These are phyloP conservation scores for Notothenia rossii DNA, from an alignment of 2,113 vertebrate species.

Conservation along the genomic window DNA sequence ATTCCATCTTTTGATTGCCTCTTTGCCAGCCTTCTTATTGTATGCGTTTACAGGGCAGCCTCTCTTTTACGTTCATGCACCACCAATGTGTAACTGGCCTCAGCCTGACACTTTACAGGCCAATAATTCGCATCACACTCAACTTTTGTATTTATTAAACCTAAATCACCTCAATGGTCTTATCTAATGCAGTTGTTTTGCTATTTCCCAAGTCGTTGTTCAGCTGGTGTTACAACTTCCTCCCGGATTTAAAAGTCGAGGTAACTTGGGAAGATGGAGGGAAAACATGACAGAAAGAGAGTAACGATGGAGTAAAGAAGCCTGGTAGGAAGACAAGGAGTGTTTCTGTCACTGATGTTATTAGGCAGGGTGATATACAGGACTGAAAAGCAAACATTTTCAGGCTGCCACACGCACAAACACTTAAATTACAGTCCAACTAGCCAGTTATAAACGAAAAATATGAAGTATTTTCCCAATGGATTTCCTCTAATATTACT, in stretches of 20 bases:
- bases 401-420: not conserved
- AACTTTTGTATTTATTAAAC: constrained; percentile 39
- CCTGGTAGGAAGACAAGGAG: constrained; percentile 27
- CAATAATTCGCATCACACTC: not conserved
- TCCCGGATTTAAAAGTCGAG: constrained; percentile 33
- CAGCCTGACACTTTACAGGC: constrained; percentile 6
- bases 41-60: constrained; percentile 1
- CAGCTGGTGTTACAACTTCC: not conserved
- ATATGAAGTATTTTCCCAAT: not conserved
- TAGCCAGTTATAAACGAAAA: not conserved
- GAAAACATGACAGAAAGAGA: constrained; percentile 36
- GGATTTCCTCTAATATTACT: not conserved
- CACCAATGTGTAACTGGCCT: constrained; percentile 5
- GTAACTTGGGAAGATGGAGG: constrained; percentile 29
- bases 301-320: constrained; percentile 7
- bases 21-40: constrained; percentile 14
- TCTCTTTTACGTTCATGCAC: constrained; percentile 2
- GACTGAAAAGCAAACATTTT: constrained; percentile 22
- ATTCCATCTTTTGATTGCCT: constrained; percentile 57
- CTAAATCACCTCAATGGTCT: constrained; percentile 41
- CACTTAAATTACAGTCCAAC: constrained; percentile 13
- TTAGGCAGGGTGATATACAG: constrained; percentile 19
- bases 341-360: constrained; percentile 32
- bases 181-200: constrained; percentile 35
- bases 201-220: constrained; percentile 30